Evolutionary conservation across 2,888 invertebrate genomes (phyloP).

Genomic region (Arrhopalites spinosus): DNA sequence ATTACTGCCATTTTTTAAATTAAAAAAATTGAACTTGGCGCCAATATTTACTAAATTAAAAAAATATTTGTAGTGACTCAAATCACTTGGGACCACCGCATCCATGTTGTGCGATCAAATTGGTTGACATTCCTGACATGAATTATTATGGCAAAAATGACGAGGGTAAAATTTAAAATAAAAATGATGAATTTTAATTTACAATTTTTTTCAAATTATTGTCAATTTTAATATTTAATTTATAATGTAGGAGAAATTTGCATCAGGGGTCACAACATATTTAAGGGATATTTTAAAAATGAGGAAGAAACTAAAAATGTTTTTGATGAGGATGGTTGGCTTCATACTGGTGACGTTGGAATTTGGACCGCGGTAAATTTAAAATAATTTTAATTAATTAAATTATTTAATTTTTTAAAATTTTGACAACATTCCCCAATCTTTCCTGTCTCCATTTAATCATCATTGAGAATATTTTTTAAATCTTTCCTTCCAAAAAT

Average conservation of each 20-base stretch:
- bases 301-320: slow-evolving; percentile 73
- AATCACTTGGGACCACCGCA: slow-evolving; percentile 97
- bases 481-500: not conserved
- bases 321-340: slow-evolving; percentile 76
- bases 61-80: no score
- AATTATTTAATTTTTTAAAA: not conserved
- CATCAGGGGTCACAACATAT: slow-evolving; percentile 75
- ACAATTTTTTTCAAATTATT: no score
- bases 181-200: no score
- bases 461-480: not conserved
- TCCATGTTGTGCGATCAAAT: slow-evolving; percentile 77
- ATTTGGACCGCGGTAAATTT: not conserved
- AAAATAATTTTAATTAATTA: not conserved
- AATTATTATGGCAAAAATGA: slow-evolving; percentile 86
- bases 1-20: no score
- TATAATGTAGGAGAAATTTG: slow-evolving; percentile 77
- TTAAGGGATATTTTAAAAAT: slow-evolving; percentile 79
- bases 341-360: slow-evolving; percentile 75
- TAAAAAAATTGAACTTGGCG: no score
- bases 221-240: no score
- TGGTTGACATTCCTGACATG: slow-evolving; percentile 95
- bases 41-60: no score
- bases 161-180: no score
- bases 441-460: not conserved
- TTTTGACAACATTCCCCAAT: not conserved